These are phyloP conservation scores for Puma concolor DNA, from an alignment of 2,113 vertebrate species.

Conservation along the genomic window DNA sequence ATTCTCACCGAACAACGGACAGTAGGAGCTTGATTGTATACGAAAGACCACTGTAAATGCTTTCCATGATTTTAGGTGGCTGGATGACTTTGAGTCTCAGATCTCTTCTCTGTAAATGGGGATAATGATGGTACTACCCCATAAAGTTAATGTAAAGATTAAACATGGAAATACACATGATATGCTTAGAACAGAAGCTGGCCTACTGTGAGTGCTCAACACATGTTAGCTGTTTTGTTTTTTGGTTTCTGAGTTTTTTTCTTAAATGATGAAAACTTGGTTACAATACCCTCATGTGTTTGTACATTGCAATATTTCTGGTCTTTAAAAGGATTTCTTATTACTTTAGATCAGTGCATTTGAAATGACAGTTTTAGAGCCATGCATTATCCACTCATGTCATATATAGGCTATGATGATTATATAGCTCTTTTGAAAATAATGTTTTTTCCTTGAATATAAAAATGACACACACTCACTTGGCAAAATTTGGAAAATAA, in stretches of 20 bases:
- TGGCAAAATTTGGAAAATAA: background rate
- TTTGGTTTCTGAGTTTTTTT: background rate
- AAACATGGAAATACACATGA: background rate
- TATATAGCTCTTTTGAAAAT: constrained; percentile 32
- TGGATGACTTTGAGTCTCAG: background rate
- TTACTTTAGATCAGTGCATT: background rate
- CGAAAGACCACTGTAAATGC: background rate
- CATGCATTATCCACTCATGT: background rate
- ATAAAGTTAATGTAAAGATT: background rate
- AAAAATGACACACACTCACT: background rate
- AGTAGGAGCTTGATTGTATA: background rate
- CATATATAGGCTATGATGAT: background rate
- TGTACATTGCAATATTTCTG: background rate
- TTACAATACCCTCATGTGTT: constrained; percentile 29
- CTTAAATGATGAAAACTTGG: constrained; percentile 20
- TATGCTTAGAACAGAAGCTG: background rate
- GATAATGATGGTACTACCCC: background rate
- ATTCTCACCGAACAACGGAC: background rate
- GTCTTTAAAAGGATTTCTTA: background rate
- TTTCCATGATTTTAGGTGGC: background rate
- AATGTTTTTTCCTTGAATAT: background rate
- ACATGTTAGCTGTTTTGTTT: background rate
- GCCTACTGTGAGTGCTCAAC: background rate
- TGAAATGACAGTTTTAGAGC: background rate
- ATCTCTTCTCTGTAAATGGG: background rate